phyloP scores from a whole-genome alignment of 2,888 invertebrate genomes.

The Nomada ferruginata region DNA sequence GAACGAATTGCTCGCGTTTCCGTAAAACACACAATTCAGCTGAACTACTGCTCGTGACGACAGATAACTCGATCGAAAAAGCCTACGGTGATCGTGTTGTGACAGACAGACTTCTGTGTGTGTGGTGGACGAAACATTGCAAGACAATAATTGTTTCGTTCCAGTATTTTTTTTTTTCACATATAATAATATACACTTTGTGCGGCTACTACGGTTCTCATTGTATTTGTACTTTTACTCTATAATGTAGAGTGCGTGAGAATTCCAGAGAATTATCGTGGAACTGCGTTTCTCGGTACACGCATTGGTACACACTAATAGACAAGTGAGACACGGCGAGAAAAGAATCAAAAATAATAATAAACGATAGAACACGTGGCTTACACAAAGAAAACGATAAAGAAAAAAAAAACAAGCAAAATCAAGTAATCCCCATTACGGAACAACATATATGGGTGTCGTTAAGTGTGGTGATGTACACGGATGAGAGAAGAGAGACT shows the following conservation, averaged over 20 bases:
- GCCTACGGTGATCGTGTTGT: conserved; percentile 41
- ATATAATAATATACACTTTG: neutral
- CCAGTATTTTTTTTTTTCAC: neutral
- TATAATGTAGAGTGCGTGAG: neutral
- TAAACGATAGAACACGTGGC: conserved; percentile 61
- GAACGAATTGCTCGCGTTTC: neutral
- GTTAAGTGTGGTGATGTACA: conserved; percentile 31
- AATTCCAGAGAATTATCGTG: neutral
- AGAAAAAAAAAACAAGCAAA: conserved; percentile 77
- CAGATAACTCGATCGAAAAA: conserved; percentile 30
- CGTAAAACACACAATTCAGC: neutral
- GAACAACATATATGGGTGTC: conserved; percentile 47
- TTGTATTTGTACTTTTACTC: neutral
- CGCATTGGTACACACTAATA: conserved; percentile 29
- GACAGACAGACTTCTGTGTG: conserved; percentile 14
- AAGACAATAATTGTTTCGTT: conserved; percentile 1
- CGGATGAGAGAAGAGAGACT: conserved; percentile 22
- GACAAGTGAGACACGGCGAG: conserved; percentile 48
- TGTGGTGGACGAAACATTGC: conserved; percentile 32
- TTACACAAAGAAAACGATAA: conserved; percentile 39
- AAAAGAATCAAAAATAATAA: conserved; percentile 43
- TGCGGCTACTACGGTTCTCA: neutral
- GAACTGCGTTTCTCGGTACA: conserved; percentile 27
- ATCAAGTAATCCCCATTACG: conserved; percentile 80
- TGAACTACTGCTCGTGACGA: conserved; percentile 35